Evolutionary conservation across 1,140 invertebrate genomes (phyloP).

Genomic region (Heliothis virescens): DNA sequence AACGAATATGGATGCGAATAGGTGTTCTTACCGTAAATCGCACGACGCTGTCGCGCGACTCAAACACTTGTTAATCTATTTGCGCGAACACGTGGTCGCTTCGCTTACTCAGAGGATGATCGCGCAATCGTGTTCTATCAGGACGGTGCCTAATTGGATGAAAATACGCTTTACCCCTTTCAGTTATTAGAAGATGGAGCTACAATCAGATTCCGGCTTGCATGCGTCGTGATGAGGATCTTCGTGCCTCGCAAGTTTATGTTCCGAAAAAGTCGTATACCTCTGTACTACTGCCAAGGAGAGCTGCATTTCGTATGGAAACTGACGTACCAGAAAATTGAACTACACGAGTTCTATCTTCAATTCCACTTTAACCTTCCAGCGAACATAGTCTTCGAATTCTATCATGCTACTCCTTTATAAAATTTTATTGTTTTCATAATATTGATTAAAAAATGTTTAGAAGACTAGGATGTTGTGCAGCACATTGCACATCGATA

Average conservation of each 20-base stretch:
- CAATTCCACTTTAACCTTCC: conserved; percentile 57
- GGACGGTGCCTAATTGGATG: too few relatives aligned
- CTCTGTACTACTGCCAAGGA: conserved; percentile 73
- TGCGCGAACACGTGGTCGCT: too few relatives aligned
- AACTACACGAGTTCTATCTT: conserved; percentile 70
- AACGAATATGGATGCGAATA: too few relatives aligned
- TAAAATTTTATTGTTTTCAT: conserved; percentile 20
- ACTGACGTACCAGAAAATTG: conserved; percentile 59
- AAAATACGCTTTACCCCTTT: conserved; percentile 35
- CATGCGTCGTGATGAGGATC: conserved; percentile 66
- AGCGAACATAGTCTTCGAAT: conserved; percentile 62
- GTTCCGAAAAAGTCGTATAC: conserved; percentile 62
- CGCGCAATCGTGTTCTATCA: too few relatives aligned
- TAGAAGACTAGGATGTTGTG: neutral
- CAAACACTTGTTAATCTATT: too few relatives aligned
- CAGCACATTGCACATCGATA: too few relatives aligned
- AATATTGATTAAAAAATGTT: neutral
- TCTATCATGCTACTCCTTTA: conserved; percentile 61
- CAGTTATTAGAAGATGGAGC: conserved; percentile 63
- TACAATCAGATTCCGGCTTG: conserved; percentile 52
- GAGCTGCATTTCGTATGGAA: conserved; percentile 53
- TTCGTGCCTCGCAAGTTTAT: conserved; percentile 60
- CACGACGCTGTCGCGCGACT: too few relatives aligned
- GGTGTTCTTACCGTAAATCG: too few relatives aligned
- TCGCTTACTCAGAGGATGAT: too few relatives aligned